Conservation (phyloP, 2,113 vertebrate genomes). For the Gambusia holbrooki region DNA sequence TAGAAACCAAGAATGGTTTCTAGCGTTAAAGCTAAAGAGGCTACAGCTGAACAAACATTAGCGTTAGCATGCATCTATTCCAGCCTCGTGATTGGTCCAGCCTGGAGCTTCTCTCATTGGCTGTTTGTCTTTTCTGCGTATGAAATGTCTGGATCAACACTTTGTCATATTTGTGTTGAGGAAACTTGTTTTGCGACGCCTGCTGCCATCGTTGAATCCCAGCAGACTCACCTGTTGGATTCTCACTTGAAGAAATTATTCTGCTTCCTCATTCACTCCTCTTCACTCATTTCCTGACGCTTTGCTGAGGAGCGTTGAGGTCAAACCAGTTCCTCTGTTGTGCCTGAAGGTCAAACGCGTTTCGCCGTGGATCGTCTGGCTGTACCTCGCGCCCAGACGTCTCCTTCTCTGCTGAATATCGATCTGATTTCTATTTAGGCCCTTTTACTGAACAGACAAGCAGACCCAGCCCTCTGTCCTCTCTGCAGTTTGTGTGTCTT, state of each 20-base stretch:
- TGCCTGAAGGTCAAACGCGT: neutral
- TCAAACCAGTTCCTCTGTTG: conserved; percentile 30
- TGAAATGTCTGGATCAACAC: no score
- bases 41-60: no score
- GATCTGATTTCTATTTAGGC: conserved; percentile 24
- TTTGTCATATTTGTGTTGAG: no score
- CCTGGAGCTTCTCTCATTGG: no score
- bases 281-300: conserved; percentile 3
- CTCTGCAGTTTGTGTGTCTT: neutral
- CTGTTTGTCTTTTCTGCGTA: no score
- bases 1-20: neutral
- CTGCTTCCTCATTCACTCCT: conserved; percentile 3
- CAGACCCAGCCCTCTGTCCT: conserved; percentile 1
- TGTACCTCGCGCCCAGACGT: conserved; percentile 14
- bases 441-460: conserved; percentile 26
- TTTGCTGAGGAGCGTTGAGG: conserved; percentile 6
- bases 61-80: no score
- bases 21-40: neutral
- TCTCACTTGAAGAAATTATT: conserved; percentile 8
- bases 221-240: neutral
- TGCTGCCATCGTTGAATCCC: no score
- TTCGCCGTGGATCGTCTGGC: neutral
- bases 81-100: no score
- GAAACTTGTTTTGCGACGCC: no score
- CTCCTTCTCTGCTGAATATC: conserved; percentile 1